Percentiles rank a stretch among this genome's conserved stretches.
These are phyloP conservation scores for Channa striata DNA, from an alignment of 2,797 vertebrate species.

Conservation along the genomic window DNA sequence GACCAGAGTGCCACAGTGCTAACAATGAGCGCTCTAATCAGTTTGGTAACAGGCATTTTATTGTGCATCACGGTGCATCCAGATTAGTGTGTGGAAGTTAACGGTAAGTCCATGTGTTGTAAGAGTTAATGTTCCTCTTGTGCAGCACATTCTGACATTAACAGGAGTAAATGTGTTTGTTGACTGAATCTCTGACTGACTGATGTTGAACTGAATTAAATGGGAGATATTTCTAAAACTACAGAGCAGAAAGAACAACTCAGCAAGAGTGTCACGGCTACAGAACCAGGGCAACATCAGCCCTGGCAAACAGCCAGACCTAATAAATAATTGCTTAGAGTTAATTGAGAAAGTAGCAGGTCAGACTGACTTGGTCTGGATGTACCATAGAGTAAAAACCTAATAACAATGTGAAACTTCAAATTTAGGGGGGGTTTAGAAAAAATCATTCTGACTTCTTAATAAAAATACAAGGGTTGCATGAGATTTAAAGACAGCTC, in stretches of 20 bases:
- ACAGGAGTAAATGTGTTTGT: not conserved
- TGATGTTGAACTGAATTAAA: not conserved
- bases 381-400: no score
- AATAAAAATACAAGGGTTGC: no score
- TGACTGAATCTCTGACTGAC: not conserved
- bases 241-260: not conserved
- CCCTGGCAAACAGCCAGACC: slow-evolving; percentile 6
- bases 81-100: no score
- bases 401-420: no score
- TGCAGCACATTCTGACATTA: not conserved
- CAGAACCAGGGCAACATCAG: slow-evolving; percentile 1
- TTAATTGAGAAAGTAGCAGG: not conserved
- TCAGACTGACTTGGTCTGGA: no score
- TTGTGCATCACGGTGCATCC: no score
- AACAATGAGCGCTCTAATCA: not conserved
- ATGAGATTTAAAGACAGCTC: no score
- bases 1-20: not conserved
- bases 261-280: not conserved
- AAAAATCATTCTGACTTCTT: no score
- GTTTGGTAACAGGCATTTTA: no score
- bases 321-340: slow-evolving; percentile 3
- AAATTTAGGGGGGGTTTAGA: no score
- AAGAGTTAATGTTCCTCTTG: no score
- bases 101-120: no score
- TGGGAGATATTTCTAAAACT: not conserved